These are phyloP conservation scores for Acronicta leporina DNA, from an alignment of 2,888 invertebrate genomes.

Conservation along the genomic window DNA sequence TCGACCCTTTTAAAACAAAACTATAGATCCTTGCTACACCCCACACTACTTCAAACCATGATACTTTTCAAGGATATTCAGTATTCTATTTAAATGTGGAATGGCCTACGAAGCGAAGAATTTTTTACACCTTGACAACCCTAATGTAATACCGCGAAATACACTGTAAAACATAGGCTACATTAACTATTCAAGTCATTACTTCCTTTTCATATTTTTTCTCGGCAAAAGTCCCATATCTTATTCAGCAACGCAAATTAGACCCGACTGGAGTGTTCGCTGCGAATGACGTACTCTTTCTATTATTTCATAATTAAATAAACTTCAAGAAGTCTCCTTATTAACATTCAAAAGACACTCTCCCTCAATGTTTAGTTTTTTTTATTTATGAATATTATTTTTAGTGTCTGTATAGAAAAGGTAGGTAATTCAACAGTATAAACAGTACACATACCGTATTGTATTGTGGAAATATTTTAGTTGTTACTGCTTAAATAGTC, in stretches of 20 bases:
- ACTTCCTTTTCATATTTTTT: conserved; percentile 12
- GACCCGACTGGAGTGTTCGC: conserved; percentile 40
- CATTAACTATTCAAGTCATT: conserved; percentile 31
- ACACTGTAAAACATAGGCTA: conserved; percentile 3
- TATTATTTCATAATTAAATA: conserved; percentile 76
- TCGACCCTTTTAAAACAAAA: background rate
- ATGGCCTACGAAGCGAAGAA: background rate
- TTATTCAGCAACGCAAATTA: conserved; percentile 61
- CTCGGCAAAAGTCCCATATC: conserved; percentile 27
- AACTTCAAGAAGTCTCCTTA: conserved; percentile 66
- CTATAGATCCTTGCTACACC: background rate
- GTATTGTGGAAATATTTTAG: too few species aligned
- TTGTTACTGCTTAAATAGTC: too few species aligned
- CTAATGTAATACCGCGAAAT: conserved; percentile 13
- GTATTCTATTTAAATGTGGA: background rate
- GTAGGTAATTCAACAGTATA: background rate
- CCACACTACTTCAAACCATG: background rate
- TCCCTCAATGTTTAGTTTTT: conserved; percentile 27
- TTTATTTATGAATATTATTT: conserved; percentile 1
- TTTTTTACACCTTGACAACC: conserved; percentile 4
- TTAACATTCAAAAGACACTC: conserved; percentile 69
- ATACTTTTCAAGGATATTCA: background rate
- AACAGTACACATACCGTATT: too few species aligned
- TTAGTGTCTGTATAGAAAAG: conserved; percentile 1
- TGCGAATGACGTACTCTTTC: conserved; percentile 50